Percentiles rank a stretch among this genome's conserved stretches.
phyloP scores from a whole-genome alignment of 1,140 invertebrate species.

The Sesamia nonagrioides region DNA sequence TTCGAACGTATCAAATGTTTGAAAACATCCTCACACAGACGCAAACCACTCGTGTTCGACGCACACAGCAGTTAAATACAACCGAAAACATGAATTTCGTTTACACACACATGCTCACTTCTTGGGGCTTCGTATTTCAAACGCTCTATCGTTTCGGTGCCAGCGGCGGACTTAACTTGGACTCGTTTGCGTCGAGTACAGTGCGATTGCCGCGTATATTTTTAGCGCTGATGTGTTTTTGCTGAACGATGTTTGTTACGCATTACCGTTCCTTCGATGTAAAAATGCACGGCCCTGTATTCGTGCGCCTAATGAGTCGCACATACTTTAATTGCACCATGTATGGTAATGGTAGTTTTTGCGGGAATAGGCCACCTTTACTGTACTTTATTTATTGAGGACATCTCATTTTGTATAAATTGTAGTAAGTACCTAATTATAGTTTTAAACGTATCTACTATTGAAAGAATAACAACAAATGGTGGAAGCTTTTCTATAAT shows the following conservation, averaged over 20 bases:
- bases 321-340: slow-evolving; percentile 43
- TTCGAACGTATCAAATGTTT: slow-evolving; percentile 68
- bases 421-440: neutral
- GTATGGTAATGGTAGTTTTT: slow-evolving; percentile 60
- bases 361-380: slow-evolving; percentile 52
- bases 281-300: slow-evolving; percentile 57
- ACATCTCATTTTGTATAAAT: slow-evolving; percentile 29
- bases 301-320: slow-evolving; percentile 56
- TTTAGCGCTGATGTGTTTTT: slow-evolving; percentile 83
- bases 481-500: too few species aligned
- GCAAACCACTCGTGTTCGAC: neutral
- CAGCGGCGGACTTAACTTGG: slow-evolving; percentile 70
- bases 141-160: slow-evolving; percentile 64
- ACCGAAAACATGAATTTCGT: slow-evolving; percentile 50
- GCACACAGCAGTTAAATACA: slow-evolving; percentile 42
- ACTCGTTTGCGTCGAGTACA: slow-evolving; percentile 52
- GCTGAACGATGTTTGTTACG: slow-evolving; percentile 59
- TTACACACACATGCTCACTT: slow-evolving; percentile 52
- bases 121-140: slow-evolving; percentile 62
- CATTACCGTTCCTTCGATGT: slow-evolving; percentile 55
- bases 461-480: neutral
- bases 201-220: slow-evolving; percentile 67
- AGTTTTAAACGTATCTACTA: too few species aligned
- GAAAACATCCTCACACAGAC: slow-evolving; percentile 59
- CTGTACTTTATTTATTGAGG: slow-evolving; percentile 24